Base-by-base conservation (phyloP, 2,113 vertebrate genomes). In the Piprites chloris region DNA sequence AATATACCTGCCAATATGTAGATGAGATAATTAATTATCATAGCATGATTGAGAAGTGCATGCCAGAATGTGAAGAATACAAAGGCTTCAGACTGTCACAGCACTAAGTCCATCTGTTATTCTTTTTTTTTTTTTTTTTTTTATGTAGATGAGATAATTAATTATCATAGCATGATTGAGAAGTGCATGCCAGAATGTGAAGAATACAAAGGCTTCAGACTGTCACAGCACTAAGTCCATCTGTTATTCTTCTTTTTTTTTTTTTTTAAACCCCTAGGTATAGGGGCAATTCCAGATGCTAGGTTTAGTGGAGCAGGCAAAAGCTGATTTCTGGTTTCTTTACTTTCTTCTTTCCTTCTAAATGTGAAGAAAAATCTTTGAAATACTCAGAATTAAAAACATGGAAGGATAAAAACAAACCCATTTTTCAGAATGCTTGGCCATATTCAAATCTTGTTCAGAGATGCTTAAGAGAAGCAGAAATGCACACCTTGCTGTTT, bases 21-120 rank as follows among this genome's bases (percentile, higher is more conserved):
- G 50, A 84, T 55, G 52, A 95, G 74, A 88, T n/a, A 95, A 89
- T 92, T 94, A 93, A 96, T 88, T 18, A 41, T 78, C 22, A 14
- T 37, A 86, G 41, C 26, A 86, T 37, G 59, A 30, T 3, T 90
- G 76, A 75, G 61, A 84, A 88, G 14, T 0, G 0, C 68, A 26
- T 68, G 52, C 42, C 73, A 88, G 82, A 74, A 69, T 55, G 44
- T 28, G 63, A 91, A 49, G 41, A 79, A 53, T 58, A 61, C 46
- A 56, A 62, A 53, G 19, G 27, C 33, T 91, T 47, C 59, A 33
- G 46, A 47, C n/a, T 42, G 20, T 85, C 33, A 24, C 22, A 0
- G 0, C 44, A 44, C n/a, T n/a, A 84, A 87, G 49, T 42, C 44
- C 28, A 61, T 85, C 52, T 65, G 7, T 71, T 52, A 15, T 33